These are phyloP conservation scores for Silvanus unidentatus DNA, from an alignment of 2,888 invertebrate genomes.

Conservation along the genomic window DNA sequence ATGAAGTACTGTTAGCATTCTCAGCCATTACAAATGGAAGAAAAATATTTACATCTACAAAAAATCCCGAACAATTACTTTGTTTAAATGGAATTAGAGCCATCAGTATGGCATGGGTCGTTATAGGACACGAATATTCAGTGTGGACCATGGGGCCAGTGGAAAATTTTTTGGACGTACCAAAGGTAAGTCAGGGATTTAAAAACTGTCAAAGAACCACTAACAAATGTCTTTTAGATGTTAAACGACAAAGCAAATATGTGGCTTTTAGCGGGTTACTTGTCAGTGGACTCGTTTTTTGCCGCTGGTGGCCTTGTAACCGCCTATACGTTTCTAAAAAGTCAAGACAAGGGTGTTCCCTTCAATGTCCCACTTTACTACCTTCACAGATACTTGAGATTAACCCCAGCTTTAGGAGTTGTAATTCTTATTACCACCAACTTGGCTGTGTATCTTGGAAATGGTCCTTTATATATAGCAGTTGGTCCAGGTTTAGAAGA, in stretches of 20 bases:
- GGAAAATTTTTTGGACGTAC: background rate
- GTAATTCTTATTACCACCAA: constrained; percentile 6
- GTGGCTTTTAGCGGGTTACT: constrained; percentile 17
- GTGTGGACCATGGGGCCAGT: background rate
- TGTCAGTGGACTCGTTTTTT: constrained; percentile 57
- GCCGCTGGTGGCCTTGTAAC: constrained; percentile 54
- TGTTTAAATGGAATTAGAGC: constrained; percentile 23
- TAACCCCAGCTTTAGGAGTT: constrained; percentile 35
- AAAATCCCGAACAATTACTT: constrained; percentile 13
- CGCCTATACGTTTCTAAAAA: constrained; percentile 42
- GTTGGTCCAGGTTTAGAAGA: constrained; percentile 23
- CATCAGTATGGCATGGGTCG: constrained; percentile 43
- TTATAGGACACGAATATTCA: constrained; percentile 36
- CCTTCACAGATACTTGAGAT: constrained; percentile 15
- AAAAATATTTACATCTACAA: constrained; percentile 18
- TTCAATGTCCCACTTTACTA: constrained; percentile 34
- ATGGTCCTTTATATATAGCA: too few relatives aligned
- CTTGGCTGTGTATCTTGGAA: constrained; percentile 9
- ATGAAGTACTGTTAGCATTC: constrained; percentile 15
- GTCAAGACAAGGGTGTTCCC: constrained; percentile 27
- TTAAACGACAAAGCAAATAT: constrained; percentile 5
- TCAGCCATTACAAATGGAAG: constrained; percentile 20
- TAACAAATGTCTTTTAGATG: background rate
- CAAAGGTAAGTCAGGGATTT: too few relatives aligned
- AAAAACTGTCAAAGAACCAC: background rate